A percentile compares a stretch with the other conserved stretches of the same genome.
phyloP scores from a whole-genome alignment of 2,797 vertebrate genomes.

The Microchirus variegatus region DNA sequence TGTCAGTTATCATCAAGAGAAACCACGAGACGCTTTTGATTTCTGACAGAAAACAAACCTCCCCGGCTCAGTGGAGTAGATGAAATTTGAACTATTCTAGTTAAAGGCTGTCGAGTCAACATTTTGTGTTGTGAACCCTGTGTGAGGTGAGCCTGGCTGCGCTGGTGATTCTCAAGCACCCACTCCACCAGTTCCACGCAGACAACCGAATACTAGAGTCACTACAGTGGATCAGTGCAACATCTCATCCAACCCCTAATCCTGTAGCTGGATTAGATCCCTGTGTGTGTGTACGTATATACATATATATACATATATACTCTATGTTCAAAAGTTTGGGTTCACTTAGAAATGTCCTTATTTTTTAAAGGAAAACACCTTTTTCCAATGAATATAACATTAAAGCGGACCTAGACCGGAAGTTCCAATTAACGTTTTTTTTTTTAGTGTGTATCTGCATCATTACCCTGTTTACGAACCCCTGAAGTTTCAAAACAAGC shows the following conservation, averaged over 20 bases:
- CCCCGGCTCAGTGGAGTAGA: not conserved
- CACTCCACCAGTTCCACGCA: constrained; percentile 63
- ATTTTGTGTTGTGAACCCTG: constrained; percentile 46
- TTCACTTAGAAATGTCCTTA: too few relatives aligned
- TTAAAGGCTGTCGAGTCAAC: constrained; percentile 39
- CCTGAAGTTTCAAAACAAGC: too few relatives aligned
- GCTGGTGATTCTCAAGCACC: constrained; percentile 72
- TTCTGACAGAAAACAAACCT: not conserved
- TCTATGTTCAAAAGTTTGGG: too few relatives aligned
- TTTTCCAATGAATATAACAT: too few relatives aligned
- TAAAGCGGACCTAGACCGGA: too few relatives aligned
- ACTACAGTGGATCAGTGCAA: constrained; percentile 22
- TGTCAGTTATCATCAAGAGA: not conserved
- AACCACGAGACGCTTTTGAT: too few relatives aligned
- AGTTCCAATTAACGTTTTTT: too few relatives aligned
- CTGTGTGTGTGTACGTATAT: too few relatives aligned
- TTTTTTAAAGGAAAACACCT: too few relatives aligned
- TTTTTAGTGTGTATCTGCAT: too few relatives aligned
- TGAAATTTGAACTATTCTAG: not conserved
- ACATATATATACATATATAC: too few relatives aligned
- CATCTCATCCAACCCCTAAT: not conserved
- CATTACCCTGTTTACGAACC: too few relatives aligned
- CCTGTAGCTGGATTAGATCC: not conserved
- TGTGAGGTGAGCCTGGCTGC: constrained; percentile 56
- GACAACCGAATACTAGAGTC: constrained; percentile 36